Percentiles rank a stretch among this genome's conserved stretches.
phyloP scores from a whole-genome alignment of 2,797 vertebrate genomes.

The Enteromius anoplus region DNA sequence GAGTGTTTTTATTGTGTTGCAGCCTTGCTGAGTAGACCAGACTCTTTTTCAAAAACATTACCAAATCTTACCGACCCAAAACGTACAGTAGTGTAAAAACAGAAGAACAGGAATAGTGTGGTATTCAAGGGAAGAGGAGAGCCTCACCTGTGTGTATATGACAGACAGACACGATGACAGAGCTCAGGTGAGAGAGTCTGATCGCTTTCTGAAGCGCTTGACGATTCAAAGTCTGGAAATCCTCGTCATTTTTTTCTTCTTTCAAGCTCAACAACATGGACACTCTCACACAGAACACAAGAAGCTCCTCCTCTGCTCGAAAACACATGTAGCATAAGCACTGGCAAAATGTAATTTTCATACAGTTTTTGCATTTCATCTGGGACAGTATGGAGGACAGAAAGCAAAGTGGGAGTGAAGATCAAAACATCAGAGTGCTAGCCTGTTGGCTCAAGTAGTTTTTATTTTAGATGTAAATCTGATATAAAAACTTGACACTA shows the following conservation, averaged over 20 bases:
- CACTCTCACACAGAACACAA: slow-evolving; percentile 74
- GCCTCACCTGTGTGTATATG: slow-evolving; percentile 62
- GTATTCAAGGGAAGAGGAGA: not conserved
- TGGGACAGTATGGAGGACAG: not conserved
- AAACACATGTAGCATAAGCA: not conserved
- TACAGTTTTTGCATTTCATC: not conserved
- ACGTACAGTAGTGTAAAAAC: not conserved
- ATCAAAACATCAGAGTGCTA: not conserved
- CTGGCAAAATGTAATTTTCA: not conserved
- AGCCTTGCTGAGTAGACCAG: too few relatives aligned
- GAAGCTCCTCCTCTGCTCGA: slow-evolving; percentile 74
- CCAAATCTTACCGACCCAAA: not conserved
- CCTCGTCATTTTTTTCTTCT: slow-evolving; percentile 59
- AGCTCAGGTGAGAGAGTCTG: slow-evolving; percentile 72
- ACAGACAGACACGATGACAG: slow-evolving; percentile 68
- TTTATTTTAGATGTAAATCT: not conserved
- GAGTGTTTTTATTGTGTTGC: not conserved
- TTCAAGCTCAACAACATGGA: slow-evolving; percentile 74
- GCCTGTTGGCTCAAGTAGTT: not conserved
- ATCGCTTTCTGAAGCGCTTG: slow-evolving; percentile 66
- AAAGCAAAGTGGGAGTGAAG: not conserved
- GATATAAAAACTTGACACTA: not conserved
- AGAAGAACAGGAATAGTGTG: not conserved
- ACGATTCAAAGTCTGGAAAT: slow-evolving; percentile 61
- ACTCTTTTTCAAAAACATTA: not conserved